phyloP scores from a whole-genome alignment of 2,797 vertebrate genomes.

The Pseudopleuronectes americanus region DNA sequence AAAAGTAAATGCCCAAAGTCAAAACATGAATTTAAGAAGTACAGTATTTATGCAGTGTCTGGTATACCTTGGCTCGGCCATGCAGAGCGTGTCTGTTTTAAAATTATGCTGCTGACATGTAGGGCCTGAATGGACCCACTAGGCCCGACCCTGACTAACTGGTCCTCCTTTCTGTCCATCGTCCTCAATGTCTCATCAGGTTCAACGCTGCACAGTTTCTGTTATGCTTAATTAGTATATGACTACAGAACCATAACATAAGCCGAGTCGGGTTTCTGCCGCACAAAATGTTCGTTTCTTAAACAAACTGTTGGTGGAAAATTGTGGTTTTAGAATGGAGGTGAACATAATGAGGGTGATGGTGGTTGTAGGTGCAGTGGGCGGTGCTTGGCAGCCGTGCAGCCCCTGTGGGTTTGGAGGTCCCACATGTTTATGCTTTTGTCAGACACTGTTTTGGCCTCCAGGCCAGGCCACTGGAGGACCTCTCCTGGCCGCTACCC shows the following conservation, averaged over 20 bases:
- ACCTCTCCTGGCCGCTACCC: slow-evolving; percentile 58
- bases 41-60: slow-evolving; percentile 11
- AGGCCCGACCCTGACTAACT: slow-evolving; percentile 29
- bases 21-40: slow-evolving; percentile 39
- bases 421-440: slow-evolving; percentile 76
- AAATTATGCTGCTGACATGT: slow-evolving; percentile 45
- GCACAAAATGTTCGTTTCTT: slow-evolving; percentile 63
- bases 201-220: slow-evolving; percentile 56
- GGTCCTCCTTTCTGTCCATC: slow-evolving; percentile 50
- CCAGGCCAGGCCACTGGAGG: slow-evolving; percentile 51
- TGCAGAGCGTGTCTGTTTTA: slow-evolving; percentile 36
- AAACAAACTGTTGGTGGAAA: slow-evolving; percentile 67
- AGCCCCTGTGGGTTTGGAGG: slow-evolving; percentile 64
- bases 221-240: slow-evolving; percentile 73
- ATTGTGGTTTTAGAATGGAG: slow-evolving; percentile 46
- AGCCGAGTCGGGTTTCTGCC: slow-evolving; percentile 58
- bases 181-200: slow-evolving; percentile 53
- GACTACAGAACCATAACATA: slow-evolving; percentile 74
- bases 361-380: slow-evolving; percentile 47
- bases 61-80: slow-evolving; percentile 32
- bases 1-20: slow-evolving; percentile 25
- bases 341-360: slow-evolving; percentile 43
- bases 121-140: slow-evolving; percentile 25
- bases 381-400: slow-evolving; percentile 60
- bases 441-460: slow-evolving; percentile 72